These are phyloP conservation scores for Staurois parvus DNA, from an alignment of 2,797 vertebrate species.

Conservation along the genomic window DNA sequence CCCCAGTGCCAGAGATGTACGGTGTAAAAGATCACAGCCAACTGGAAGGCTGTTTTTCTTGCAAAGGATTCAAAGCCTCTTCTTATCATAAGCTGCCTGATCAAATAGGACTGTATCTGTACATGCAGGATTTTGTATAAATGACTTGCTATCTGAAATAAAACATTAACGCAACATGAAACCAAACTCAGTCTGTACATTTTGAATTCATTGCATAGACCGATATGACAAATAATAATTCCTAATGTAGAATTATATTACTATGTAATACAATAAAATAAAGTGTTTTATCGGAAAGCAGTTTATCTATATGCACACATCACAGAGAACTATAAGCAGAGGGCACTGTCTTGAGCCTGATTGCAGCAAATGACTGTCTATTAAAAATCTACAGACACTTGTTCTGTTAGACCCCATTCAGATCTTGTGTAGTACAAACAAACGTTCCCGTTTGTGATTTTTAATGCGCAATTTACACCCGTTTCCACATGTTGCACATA, in stretches of 20 bases:
- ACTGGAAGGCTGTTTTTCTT: slow-evolving; percentile 42
- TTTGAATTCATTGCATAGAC: background rate
- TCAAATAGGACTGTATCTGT: slow-evolving; percentile 26
- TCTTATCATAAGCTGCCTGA: slow-evolving; percentile 40
- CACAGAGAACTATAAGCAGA: too few species aligned
- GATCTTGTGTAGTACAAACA: too few species aligned
- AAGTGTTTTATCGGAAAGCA: too few species aligned
- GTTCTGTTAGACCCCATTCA: too few species aligned
- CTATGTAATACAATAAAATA: too few species aligned
- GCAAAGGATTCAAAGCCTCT: slow-evolving; percentile 33
- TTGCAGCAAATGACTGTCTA: too few species aligned
- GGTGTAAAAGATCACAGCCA: slow-evolving; percentile 16
- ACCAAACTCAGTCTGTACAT: background rate
- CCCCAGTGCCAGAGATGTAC: slow-evolving; percentile 17
- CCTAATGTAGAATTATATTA: background rate
- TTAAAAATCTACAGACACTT: too few species aligned
- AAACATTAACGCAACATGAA: slow-evolving; percentile 3
- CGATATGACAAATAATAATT: background rate
- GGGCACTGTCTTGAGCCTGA: too few species aligned
- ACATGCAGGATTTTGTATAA: slow-evolving; percentile 14
- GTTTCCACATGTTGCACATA: too few species aligned
- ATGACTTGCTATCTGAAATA: slow-evolving; percentile 4
- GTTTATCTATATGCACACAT: too few species aligned
- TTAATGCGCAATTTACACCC: too few species aligned
- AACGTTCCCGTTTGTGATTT: too few species aligned